These are phyloP conservation scores for Nesospiza acunhae DNA, from an alignment of 2,113 vertebrate genomes.

Conservation along the genomic window DNA sequence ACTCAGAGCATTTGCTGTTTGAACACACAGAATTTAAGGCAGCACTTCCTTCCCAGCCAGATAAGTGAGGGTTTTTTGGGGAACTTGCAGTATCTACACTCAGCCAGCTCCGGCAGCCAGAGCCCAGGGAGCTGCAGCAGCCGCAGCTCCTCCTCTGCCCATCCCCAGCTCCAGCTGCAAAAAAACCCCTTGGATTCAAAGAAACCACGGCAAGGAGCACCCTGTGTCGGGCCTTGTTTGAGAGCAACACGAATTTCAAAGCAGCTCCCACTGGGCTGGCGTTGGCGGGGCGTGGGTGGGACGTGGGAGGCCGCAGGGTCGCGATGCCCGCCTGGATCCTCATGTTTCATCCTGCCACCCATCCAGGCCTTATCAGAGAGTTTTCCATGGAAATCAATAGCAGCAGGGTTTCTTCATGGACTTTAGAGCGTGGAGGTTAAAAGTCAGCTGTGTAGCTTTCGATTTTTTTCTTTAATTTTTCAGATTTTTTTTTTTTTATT, in stretches of 20 bases:
- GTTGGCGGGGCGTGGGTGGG: not conserved
- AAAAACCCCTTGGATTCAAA: not conserved
- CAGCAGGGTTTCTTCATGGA: not conserved
- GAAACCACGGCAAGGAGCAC: not conserved
- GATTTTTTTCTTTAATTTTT: not conserved
- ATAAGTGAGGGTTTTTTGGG: not conserved
- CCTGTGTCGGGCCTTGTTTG: not conserved
- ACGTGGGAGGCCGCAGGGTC: not conserved
- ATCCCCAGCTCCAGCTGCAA: not conserved
- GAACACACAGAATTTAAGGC: not conserved
- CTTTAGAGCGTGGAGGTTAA: not conserved
- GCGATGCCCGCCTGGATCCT: not conserved
- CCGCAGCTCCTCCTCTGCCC: not conserved
- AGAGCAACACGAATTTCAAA: not conserved
- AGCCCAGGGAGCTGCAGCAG: not conserved
- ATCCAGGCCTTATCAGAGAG: rapidly evolving
- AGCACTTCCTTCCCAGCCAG: not conserved
- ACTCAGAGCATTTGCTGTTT: not conserved
- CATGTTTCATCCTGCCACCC: not conserved
- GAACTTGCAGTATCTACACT: not conserved
- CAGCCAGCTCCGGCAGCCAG: not conserved
- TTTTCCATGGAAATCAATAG: not conserved
- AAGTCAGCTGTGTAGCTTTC: not conserved
- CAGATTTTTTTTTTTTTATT: not conserved
- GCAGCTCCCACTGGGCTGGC: not conserved